Conservation (phyloP, 2,797 vertebrate genomes). For the Rousettus madagascariensis region DNA sequence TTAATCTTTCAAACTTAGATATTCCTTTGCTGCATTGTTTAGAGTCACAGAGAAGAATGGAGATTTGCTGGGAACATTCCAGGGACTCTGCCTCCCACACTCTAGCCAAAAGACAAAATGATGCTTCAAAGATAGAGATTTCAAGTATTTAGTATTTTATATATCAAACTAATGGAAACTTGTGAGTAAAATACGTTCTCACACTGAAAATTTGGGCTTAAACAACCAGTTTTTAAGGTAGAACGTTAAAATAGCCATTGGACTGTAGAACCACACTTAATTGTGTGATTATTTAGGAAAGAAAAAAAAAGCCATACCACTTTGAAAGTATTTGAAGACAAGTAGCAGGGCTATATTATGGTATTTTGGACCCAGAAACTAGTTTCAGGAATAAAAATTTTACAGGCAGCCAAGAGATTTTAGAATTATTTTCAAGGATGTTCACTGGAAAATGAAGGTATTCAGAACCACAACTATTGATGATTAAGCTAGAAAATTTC, state of each 20-base stretch:
- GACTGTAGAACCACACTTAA: background rate
- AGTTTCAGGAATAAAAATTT: constrained; percentile 46
- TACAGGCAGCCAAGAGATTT: constrained; percentile 40
- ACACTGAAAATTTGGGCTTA: constrained; percentile 40
- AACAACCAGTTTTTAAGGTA: constrained; percentile 26
- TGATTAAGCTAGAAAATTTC: constrained; percentile 72
- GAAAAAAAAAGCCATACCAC: background rate
- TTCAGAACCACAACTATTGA: constrained; percentile 65
- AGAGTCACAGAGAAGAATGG: constrained; percentile 41
- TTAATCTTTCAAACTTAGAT: constrained; percentile 44
- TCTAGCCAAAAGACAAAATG: constrained; percentile 27
- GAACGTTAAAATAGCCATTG: constrained; percentile 19
- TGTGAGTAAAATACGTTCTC: constrained; percentile 15
- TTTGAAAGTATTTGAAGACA: constrained; percentile 33
- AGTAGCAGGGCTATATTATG: constrained; percentile 9
- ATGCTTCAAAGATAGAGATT: background rate
- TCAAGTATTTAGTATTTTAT: background rate
- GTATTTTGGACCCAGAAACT: constrained; percentile 39
- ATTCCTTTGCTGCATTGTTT: constrained; percentile 35
- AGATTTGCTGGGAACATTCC: constrained; percentile 6
- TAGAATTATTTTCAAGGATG: constrained; percentile 57
- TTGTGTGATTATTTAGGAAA: constrained; percentile 17
- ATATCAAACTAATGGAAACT: background rate
- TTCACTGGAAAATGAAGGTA: constrained; percentile 68
- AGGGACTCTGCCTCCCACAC: constrained; percentile 2